Evolutionary conservation across 2,888 invertebrate species (phyloP).

Genomic region (Calephelis perditalis): DNA sequence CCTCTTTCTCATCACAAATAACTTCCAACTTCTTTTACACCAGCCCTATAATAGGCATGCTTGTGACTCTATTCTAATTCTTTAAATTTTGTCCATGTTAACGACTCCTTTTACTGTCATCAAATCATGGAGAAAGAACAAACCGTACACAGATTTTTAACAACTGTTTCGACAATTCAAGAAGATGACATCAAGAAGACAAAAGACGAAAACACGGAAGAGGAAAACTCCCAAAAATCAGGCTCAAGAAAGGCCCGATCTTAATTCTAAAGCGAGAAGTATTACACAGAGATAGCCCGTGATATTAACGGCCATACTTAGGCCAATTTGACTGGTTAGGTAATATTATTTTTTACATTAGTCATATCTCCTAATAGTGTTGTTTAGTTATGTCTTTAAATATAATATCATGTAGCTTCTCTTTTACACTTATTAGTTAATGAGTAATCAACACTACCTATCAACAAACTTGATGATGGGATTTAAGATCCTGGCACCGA

Average conservation of each 20-base stretch:
- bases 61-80: background rate
- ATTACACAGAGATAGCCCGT: too few species aligned
- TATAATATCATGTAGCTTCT: too few species aligned
- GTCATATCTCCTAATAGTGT: too few species aligned
- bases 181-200: constrained; percentile 5
- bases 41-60: constrained; percentile 1
- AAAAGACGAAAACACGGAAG: constrained; percentile 18
- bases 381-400: too few species aligned
- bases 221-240: constrained; percentile 17
- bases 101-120: background rate
- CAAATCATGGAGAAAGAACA: background rate
- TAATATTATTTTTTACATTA: too few species aligned
- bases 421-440: too few species aligned
- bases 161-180: constrained; percentile 17
- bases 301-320: too few species aligned
- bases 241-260: constrained; percentile 1
- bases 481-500: too few species aligned
- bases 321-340: too few species aligned
- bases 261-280: too few species aligned
- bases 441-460: too few species aligned
- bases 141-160: constrained; percentile 26
- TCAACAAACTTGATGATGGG: too few species aligned
- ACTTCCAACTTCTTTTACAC: background rate
- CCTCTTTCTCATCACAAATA: constrained; percentile 13
- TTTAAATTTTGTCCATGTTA: background rate